These are phyloP conservation scores for Albula goreensis DNA, from an alignment of 2,113 vertebrate species.

Conservation along the genomic window DNA sequence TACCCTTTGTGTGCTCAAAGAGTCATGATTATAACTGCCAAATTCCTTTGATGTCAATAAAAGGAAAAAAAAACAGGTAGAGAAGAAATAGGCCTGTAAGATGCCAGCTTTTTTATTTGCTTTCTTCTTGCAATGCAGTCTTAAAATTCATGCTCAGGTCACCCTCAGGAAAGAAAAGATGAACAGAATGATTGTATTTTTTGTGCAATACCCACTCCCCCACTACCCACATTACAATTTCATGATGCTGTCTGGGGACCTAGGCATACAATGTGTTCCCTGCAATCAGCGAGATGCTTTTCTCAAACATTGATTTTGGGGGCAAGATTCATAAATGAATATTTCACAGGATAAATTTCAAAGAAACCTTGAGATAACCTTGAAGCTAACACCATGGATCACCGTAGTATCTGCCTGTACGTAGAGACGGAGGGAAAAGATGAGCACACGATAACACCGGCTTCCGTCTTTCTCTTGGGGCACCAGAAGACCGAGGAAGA, in stretches of 20 bases:
- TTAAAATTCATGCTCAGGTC: neutral
- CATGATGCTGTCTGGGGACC: neutral
- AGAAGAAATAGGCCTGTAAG: neutral
- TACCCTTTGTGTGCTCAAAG: neutral
- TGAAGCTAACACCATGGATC: neutral
- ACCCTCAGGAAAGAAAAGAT: neutral
- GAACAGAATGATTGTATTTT: neutral
- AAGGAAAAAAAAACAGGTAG: neutral
- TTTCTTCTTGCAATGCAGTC: neutral
- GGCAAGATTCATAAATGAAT: neutral
- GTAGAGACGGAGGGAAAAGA: neutral
- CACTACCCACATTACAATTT: neutral
- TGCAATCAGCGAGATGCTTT: neutral
- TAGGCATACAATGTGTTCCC: neutral
- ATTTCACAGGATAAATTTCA: neutral
- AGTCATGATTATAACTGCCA: neutral
- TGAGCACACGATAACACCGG: neutral
- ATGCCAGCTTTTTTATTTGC: neutral
- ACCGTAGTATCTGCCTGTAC: neutral
- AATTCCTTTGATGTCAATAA: neutral
- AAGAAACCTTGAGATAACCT: neutral
- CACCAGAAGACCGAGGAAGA: neutral
- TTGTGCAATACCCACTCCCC: neutral
- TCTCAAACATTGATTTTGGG: neutral
- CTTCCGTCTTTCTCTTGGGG: neutral